Evolutionary conservation across 64 coral and sea anemone species (phyloP).

Genomic region (Acropora tenuis): DNA sequence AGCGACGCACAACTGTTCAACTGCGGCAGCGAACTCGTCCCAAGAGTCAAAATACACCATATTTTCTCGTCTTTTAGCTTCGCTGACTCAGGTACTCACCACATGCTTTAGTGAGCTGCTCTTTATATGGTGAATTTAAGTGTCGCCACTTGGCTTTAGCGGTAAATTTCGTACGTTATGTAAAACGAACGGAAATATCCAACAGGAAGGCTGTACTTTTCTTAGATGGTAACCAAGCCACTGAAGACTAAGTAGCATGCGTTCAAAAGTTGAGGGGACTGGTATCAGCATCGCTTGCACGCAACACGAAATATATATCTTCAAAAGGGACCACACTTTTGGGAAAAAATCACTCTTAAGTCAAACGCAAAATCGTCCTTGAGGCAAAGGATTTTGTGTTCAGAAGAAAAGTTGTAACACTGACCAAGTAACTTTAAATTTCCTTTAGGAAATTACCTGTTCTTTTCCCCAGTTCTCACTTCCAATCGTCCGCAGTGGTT

Average conservation of each 20-base stretch:
- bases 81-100: not conserved
- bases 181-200: not conserved
- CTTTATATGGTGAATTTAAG: not conserved
- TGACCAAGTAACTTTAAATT: no score
- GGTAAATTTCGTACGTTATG: not conserved
- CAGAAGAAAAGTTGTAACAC: not conserved
- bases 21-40: slow-evolving; percentile 95
- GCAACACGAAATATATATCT: no score
- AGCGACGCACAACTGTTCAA: slow-evolving; percentile 92
- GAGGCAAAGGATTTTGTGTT: no score
- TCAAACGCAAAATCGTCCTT: no score
- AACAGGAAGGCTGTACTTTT: no score
- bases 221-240: no score
- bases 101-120: not conserved
- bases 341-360: no score
- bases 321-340: no score
- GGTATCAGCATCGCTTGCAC: no score
- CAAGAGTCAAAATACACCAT: slow-evolving; percentile 99
- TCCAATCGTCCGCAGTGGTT: not conserved
- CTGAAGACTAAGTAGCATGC: no score
- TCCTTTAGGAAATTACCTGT: not conserved
- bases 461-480: not conserved
- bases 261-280: no score
- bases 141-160: not conserved
- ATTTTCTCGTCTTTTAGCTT: not conserved